A percentile compares a stretch with the other conserved stretches of the same genome.
These are phyloP conservation scores for Bryconaethiops microstoma DNA, from an alignment of 2,797 vertebrate genomes.

Conservation along the genomic window DNA sequence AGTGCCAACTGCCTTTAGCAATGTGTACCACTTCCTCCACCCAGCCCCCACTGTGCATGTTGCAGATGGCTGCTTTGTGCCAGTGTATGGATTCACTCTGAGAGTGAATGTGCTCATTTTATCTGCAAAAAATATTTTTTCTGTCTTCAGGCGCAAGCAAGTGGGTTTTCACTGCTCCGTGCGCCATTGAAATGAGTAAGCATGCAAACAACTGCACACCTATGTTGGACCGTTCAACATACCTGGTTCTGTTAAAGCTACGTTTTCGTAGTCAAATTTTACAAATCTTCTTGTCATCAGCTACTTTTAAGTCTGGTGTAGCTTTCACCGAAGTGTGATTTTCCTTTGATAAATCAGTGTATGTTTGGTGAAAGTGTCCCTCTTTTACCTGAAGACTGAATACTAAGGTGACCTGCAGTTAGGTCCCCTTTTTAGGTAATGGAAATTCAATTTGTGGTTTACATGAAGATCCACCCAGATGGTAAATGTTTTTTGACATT, in stretches of 20 bases:
- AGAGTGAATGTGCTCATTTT: slow-evolving; percentile 17
- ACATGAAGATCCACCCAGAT: background rate
- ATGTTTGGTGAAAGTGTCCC: background rate
- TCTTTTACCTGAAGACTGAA: background rate
- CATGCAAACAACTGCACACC: background rate
- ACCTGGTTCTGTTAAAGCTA: background rate
- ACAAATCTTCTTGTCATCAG: background rate
- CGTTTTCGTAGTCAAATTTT: background rate
- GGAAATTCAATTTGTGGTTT: background rate
- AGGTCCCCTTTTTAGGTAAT: background rate
- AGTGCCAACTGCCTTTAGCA: slow-evolving; percentile 45
- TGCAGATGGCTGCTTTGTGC: slow-evolving; percentile 35
- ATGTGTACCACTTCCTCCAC: slow-evolving; percentile 43
- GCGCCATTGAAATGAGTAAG: slow-evolving; percentile 28
- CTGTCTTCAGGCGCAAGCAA: slow-evolving; percentile 40
- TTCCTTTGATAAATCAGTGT: background rate
- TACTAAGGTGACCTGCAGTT: background rate
- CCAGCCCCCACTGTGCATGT: slow-evolving; percentile 46
- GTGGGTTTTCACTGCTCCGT: slow-evolving; percentile 34
- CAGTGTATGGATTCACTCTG: slow-evolving; percentile 12
- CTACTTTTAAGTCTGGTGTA: background rate
- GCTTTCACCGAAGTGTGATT: background rate
- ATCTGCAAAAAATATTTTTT: slow-evolving; percentile 25
- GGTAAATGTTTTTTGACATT: background rate
- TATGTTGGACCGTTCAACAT: slow-evolving; percentile 5